phyloP scores from a whole-genome alignment of 2,888 invertebrate species.

The Ceramica pisi region DNA sequence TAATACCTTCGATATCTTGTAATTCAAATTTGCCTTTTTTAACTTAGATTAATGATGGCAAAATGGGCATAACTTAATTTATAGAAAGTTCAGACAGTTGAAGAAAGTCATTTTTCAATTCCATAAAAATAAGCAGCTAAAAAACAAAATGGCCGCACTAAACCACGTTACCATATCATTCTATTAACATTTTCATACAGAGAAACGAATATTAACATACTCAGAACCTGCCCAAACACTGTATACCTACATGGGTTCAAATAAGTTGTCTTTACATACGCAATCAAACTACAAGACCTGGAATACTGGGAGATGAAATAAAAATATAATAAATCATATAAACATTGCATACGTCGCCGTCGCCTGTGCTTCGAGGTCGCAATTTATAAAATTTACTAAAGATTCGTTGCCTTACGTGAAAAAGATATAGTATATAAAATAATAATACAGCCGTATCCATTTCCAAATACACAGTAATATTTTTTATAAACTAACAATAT shows the following conservation, averaged over 20 bases:
- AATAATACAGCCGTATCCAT: constrained; percentile 7
- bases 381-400: not conserved
- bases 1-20: not conserved
- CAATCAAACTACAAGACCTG: not conserved
- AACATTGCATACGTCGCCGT: not conserved
- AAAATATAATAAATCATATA: not conserved
- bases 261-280: not conserved
- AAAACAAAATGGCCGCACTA: not conserved
- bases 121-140: no score
- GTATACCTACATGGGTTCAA: not conserved
- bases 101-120: not conserved
- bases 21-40: not conserved
- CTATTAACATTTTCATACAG: not conserved
- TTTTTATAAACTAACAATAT: constrained; percentile 4
- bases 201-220: not conserved
- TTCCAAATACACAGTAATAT: constrained; percentile 11
- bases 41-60: not conserved
- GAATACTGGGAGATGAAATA: not conserved
- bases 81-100: no score
- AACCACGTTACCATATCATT: not conserved
- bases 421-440: not conserved
- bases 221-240: not conserved
- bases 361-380: not conserved
- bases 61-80: no score
- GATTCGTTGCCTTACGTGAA: not conserved